Conservation (phyloP, 2,888 invertebrate genomes). For the Nemapogon koenigi region DNA sequence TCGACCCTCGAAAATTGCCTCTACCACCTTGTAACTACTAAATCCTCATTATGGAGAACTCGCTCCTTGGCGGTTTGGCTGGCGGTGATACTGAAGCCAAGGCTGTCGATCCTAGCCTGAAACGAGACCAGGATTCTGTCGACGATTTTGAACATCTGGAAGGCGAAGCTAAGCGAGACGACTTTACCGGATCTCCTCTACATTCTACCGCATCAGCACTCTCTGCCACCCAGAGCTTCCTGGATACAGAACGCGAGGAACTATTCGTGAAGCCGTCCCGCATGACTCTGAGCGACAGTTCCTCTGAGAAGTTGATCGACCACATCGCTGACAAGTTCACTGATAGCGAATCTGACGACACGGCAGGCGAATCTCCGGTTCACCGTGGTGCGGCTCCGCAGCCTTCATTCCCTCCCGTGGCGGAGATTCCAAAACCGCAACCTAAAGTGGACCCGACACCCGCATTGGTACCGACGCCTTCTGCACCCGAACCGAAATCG, state of each 20-base stretch:
- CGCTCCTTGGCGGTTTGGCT: slow-evolving; percentile 37
- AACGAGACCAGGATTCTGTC: slow-evolving; percentile 72
- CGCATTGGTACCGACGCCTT: slow-evolving; percentile 20
- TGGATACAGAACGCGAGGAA: slow-evolving; percentile 57
- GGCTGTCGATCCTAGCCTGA: slow-evolving; percentile 26
- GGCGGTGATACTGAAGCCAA: slow-evolving; percentile 33
- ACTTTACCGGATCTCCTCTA: slow-evolving; percentile 33
- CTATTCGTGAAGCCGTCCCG: slow-evolving; percentile 36
- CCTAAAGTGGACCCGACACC: slow-evolving; percentile 17
- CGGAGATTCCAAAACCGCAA: slow-evolving; percentile 19
- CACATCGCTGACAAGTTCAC: slow-evolving; percentile 63
- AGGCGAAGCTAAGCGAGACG: slow-evolving; percentile 51
- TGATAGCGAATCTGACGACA: slow-evolving; percentile 65
- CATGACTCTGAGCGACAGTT: slow-evolving; percentile 27
- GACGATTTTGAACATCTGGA: slow-evolving; percentile 80
- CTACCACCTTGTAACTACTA: slow-evolving; percentile 11
- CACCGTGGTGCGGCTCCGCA: slow-evolving; percentile 34
- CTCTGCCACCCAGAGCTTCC: slow-evolving; percentile 44
- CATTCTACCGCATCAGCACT: slow-evolving; percentile 29
- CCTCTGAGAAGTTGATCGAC: slow-evolving; percentile 37
- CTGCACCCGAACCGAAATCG: slow-evolving; percentile 13
- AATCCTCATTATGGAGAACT: slow-evolving; percentile 36
- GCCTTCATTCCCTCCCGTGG: slow-evolving; percentile 6
- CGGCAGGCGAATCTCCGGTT: slow-evolving; percentile 49
- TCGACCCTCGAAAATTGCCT: slow-evolving; percentile 12